Conservation (phyloP, 2,888 invertebrate species). For the Sphaeridia pumilis region DNA sequence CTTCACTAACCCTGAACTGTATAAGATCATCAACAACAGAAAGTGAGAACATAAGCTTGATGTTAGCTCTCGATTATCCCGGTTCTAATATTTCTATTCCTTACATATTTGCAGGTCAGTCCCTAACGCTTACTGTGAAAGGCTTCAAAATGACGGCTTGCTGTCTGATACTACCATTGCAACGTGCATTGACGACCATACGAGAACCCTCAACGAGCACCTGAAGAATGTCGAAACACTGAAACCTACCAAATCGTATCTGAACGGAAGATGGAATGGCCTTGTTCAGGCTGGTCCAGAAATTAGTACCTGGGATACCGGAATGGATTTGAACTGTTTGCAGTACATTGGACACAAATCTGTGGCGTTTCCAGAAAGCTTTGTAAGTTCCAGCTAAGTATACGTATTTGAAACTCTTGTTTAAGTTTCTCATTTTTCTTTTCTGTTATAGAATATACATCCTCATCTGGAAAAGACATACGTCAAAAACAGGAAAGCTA, state of each 20-base stretch:
- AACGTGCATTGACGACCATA: constrained; percentile 50
- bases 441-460: constrained; percentile 57
- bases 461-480: constrained; percentile 72
- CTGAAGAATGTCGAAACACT: constrained; percentile 52
- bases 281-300: constrained; percentile 57
- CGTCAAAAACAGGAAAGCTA: constrained; percentile 56
- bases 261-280: constrained; percentile 64
- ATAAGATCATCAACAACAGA: constrained; percentile 58
- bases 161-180: constrained; percentile 51
- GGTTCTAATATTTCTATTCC: not conserved
- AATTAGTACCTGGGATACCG: constrained; percentile 84
- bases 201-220: constrained; percentile 54
- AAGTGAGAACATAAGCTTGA: too few species aligned
- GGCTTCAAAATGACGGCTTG: constrained; percentile 51
- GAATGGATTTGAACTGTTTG: constrained; percentile 59
- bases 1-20: constrained; percentile 87
- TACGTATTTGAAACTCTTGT: too few species aligned
- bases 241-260: constrained; percentile 55
- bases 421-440: too few species aligned
- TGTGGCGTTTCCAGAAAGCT: constrained; percentile 57
- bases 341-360: constrained; percentile 69
- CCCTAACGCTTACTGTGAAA: constrained; percentile 67
- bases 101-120: constrained; percentile 53
- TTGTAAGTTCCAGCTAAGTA: constrained; percentile 53
- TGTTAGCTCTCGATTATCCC: not conserved